Base-by-base conservation (phyloP, 2,888 invertebrate species). In the Acholoe squamosa region DNA sequence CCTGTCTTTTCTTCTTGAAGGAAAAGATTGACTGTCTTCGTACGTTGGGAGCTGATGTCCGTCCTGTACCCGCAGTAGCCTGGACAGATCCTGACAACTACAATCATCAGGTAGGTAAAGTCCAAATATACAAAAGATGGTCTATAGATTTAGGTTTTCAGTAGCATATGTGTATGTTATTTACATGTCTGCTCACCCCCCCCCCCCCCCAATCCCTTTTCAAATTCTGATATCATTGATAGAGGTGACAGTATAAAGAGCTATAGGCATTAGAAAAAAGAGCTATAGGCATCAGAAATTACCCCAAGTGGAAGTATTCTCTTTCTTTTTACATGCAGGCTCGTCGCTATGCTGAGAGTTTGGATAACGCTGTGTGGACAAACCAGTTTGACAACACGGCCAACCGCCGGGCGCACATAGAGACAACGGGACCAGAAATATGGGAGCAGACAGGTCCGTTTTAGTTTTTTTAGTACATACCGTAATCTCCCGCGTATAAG, bases 311-410 rank as follows among this genome's bases (percentile, higher is more conserved):
- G n/a, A n/a, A n/a, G n/a, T n/a, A n/a, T n/a, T n/a, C n/a, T n/a
- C n/a, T n/a, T n/a, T n/a, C n/a, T n/a, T n/a, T n/a, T 43, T 43
- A 43, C 43, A 43, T 91, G 16, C 76, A 95, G 93, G 95, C 95
- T 10, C 92, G 91, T 91, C 92, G 95, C 67, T 95, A 92, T 93
- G 96, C 96, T 28, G 95, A 96, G 25, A 94, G 94, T 90, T 71
- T 95, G 28, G 94, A 95, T 0, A 96, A 96, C 93, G 94, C 96
- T 19, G 94, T 95, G 0, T 96, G 95, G 95, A 96, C 96, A 3
- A 95, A 96, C 92, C 96, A 96, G 93, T 96, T 96, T 94, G 96
- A 96, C 90, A 96, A 96, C 91, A 94, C 93, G 25, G 95, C 95
- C 0, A 96, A 96, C 91, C 93, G 94, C 90, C 92, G 90, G 51